phyloP scores from a whole-genome alignment of 2,888 invertebrate species.

The Euphydryas editha region DNA sequence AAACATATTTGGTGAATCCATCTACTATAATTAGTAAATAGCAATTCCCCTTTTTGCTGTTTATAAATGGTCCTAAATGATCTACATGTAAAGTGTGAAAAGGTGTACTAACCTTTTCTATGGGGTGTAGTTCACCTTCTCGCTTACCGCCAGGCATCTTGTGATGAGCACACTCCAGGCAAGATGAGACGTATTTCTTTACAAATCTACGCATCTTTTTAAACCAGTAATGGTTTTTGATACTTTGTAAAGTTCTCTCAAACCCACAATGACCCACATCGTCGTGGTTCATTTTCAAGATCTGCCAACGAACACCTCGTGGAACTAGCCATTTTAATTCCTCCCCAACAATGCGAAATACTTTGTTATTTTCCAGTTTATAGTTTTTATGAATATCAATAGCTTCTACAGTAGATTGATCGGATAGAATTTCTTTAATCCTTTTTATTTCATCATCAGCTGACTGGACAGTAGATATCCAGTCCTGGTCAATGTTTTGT shows the following conservation, averaged over 20 bases:
- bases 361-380: not conserved
- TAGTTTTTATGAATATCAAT: not conserved
- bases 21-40: constrained; percentile 2
- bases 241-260: constrained; percentile 25
- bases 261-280: constrained; percentile 26
- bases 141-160: not conserved
- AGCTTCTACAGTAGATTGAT: not conserved
- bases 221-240: constrained; percentile 24
- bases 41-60: not conserved
- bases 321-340: constrained; percentile 1
- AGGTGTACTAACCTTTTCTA: not conserved
- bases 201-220: constrained; percentile 1
- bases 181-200: not conserved
- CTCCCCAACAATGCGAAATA: not conserved
- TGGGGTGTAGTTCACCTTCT: constrained; percentile 6
- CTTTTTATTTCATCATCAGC: not conserved
- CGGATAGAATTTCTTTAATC: constrained; percentile 3
- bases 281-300: constrained; percentile 21
- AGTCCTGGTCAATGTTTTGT: not conserved
- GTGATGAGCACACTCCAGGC: not conserved
- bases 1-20: not conserved
- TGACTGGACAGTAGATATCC: not conserved
- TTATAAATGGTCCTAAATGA: not conserved
- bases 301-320: not conserved
- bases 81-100: constrained; percentile 11